phyloP scores from a whole-genome alignment of 2,888 invertebrate genomes.

The Diaprepes abbreviatus region DNA sequence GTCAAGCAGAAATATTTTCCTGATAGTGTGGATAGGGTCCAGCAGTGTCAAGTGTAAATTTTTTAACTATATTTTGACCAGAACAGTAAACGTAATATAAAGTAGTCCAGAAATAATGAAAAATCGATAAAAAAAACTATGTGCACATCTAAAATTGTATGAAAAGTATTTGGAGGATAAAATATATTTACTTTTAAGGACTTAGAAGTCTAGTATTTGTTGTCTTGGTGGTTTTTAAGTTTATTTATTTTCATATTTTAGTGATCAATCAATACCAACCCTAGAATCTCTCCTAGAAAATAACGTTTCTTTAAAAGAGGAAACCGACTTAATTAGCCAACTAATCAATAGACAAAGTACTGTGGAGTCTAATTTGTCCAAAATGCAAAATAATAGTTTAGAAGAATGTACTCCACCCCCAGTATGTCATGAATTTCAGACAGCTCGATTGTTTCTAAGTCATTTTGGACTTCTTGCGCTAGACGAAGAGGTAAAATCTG shows the following conservation, averaged over 20 bases:
- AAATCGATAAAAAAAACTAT: too few relatives aligned
- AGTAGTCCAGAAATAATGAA: too few relatives aligned
- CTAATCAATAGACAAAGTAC: conserved; percentile 80
- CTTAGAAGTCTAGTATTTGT: too few relatives aligned
- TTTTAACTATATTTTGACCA: too few relatives aligned
- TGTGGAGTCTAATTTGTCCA: conserved; percentile 60
- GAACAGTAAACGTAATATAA: too few relatives aligned
- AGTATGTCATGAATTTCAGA: conserved; percentile 93
- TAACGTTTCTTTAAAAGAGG: conserved; percentile 66
- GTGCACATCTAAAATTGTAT: too few relatives aligned
- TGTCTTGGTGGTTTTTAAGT: too few relatives aligned
- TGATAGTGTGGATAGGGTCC: conserved; percentile 83
- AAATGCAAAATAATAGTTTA: conserved; percentile 59
- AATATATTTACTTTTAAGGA: too few relatives aligned
- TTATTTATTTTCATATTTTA: conserved; percentile 61
- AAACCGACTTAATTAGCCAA: conserved; percentile 78
- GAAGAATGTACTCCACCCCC: conserved; percentile 85
- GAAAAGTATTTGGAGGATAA: too few relatives aligned
- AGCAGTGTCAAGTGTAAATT: conserved; percentile 83
- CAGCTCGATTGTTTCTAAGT: conserved; percentile 93
- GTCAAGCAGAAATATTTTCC: conserved; percentile 84
- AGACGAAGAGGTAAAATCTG: conserved; percentile 65
- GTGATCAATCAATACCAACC: conserved; percentile 91
- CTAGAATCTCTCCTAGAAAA: conserved; percentile 82
- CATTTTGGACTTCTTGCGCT: conserved; percentile 93